Percentiles rank a stretch among this genome's conserved stretches.
phyloP scores from a whole-genome alignment of 2,113 vertebrate species.

The Egretta garzetta region DNA sequence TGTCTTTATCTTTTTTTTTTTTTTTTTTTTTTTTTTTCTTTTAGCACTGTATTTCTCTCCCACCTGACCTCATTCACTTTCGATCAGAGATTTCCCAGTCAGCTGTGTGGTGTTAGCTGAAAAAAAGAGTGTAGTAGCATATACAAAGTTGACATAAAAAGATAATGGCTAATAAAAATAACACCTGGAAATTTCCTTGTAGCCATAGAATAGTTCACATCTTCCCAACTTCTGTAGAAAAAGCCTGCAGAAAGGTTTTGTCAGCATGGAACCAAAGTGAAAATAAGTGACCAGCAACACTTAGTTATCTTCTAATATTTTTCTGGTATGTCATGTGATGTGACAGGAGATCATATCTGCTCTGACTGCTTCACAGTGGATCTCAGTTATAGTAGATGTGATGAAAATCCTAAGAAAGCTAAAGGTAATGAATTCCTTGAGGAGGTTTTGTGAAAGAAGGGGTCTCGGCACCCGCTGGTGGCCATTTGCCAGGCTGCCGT shows the following conservation, averaged over 20 bases:
- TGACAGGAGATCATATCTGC: not conserved
- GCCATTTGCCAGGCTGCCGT: not conserved
- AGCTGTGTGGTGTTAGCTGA: not conserved
- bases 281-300: not conserved
- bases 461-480: not conserved
- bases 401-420: not conserved
- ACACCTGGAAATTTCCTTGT: not conserved
- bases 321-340: not conserved
- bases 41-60: not conserved
- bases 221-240: not conserved
- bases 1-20: rapidly evolving
- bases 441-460: not conserved
- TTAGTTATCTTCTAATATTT: not conserved
- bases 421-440: not conserved
- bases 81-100: not conserved
- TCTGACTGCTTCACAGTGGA: not conserved
- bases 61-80: not conserved
- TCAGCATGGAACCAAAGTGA: not conserved
- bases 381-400: not conserved
- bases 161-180: not conserved
- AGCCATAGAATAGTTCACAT: not conserved
- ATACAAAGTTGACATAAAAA: not conserved
- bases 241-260: not conserved
- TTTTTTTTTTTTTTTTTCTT: not conserved
- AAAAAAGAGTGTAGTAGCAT: not conserved